Evolutionary conservation across 2,888 invertebrate genomes (phyloP), one percentile per base, ranked within the genome.

Genomic region (Antitype chi): DNA sequence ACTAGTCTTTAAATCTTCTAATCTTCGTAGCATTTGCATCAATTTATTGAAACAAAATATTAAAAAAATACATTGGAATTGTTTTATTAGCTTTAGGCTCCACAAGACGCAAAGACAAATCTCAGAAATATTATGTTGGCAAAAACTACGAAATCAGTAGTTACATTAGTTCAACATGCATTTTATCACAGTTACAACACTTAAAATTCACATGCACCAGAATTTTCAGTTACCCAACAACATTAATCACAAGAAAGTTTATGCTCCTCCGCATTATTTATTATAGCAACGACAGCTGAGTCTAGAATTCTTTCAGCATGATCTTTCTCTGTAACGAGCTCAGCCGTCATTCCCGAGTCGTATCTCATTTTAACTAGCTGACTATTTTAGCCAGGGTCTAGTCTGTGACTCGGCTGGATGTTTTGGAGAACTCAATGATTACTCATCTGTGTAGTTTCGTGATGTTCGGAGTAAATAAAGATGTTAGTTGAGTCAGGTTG

Each of bases 241-340:
- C 70, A 73, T 70, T 68, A 71, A 82, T 71, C 67, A 74, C 73
- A 7, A 23, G 47, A 64, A 64, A 62, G 62, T 69, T 69, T 60
- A 76, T 43, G 53, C 63, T 70, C 17, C 47, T 63, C 23, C 17
- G 13, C n/a, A 47, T 62, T 70, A 85, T 85, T 82, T 85, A 85
- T 55, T 59, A n/a, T 32, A 43, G 57, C 78, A 69, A 70, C 38
- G 74, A 66, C 76, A 88, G 84, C 73, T 68, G 81, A 47, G 62
- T 64, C 76, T 86, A 74, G 78, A 81, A 86, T 86, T 86, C 78
- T 81, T 86, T 76, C 64, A 62, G 62, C 81, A 60, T 88, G 86
- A 86, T 69, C 78, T 55, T 66, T 53, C 53, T 84, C 87, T 86
- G 81, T 81, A 74, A 78, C 67, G 53, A 77, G 74, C 68, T 57